Evolutionary conservation across 2,113 vertebrate species (phyloP).

Genomic region (Ammodytes marinus): DNA sequence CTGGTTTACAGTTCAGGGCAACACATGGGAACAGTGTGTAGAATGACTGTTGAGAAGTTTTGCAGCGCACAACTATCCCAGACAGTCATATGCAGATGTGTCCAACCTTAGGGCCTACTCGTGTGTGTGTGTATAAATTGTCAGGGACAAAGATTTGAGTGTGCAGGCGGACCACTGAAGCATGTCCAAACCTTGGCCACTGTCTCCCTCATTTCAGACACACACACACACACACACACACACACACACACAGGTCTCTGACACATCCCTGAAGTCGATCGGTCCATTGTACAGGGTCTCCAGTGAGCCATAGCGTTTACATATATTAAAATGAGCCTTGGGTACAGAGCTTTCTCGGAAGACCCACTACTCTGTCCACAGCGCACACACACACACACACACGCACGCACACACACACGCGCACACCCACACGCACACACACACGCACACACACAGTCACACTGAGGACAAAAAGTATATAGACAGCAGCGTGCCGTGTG

Average conservation of each 20-base stretch:
- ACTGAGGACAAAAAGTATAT: slow-evolving; percentile 32
- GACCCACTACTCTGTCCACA: slow-evolving; percentile 61
- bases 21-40: slow-evolving; percentile 7
- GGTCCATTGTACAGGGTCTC: slow-evolving; percentile 77
- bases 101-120: slow-evolving; percentile 23
- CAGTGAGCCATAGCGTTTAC: slow-evolving; percentile 82
- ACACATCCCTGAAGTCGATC: slow-evolving; percentile 80
- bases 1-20: not conserved
- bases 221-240: slow-evolving; percentile 33
- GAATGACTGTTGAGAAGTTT: slow-evolving; percentile 30
- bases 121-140: slow-evolving; percentile 48
- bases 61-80: slow-evolving; percentile 40
- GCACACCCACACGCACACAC: slow-evolving; percentile 37
- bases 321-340: slow-evolving; percentile 83
- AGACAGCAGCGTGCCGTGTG: slow-evolving; percentile 56
- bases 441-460: slow-evolving; percentile 11
- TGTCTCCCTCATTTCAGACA: slow-evolving; percentile 51
- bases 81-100: slow-evolving; percentile 66
- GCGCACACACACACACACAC: slow-evolving; percentile 37
- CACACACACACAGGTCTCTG: slow-evolving; percentile 53
- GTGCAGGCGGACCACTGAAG: slow-evolving; percentile 63
- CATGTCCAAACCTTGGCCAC: slow-evolving; percentile 74
- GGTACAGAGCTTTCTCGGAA: slow-evolving; percentile 68
- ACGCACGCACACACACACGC: too few relatives aligned
- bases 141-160: slow-evolving; percentile 52